These are phyloP conservation scores for Sebastes jordani DNA, from an alignment of 2,797 vertebrate genomes.

Conservation along the genomic window DNA sequence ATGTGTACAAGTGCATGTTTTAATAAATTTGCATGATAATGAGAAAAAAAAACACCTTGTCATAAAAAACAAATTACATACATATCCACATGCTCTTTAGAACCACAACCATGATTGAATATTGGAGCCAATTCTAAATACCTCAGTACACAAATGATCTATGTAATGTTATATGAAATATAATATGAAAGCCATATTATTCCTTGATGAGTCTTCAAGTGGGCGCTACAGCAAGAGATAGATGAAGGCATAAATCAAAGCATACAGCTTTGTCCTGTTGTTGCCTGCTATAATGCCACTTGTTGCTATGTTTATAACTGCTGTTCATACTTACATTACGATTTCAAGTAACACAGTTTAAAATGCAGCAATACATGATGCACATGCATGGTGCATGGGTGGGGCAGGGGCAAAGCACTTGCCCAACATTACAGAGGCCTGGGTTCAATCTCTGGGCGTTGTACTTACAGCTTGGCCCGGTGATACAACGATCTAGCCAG, in stretches of 20 bases:
- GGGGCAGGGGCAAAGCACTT: background rate
- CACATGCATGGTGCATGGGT: background rate
- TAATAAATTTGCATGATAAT: background rate
- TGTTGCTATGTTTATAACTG: background rate
- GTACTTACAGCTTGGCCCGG: background rate
- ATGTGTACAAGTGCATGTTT: background rate
- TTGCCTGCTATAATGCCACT: background rate
- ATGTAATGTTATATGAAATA: background rate
- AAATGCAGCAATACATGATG: background rate
- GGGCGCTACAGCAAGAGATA: background rate
- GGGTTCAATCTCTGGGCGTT: background rate
- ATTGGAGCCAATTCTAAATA: background rate
- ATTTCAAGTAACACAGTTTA: background rate
- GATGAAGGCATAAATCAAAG: background rate
- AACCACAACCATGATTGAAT: background rate
- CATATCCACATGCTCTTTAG: background rate
- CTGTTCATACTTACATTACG: background rate
- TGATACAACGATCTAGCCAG: background rate
- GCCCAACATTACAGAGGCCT: background rate
- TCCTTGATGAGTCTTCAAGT: background rate
- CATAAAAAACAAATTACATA: accelerated
- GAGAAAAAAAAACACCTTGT: background rate
- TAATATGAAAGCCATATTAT: background rate
- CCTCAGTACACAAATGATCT: background rate
- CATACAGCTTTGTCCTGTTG: background rate